Percentiles rank a stretch among this genome's conserved stretches.
These are phyloP conservation scores for Acanthopleura granulata DNA, from an alignment of 2,888 invertebrate genomes.

Conservation along the genomic window DNA sequence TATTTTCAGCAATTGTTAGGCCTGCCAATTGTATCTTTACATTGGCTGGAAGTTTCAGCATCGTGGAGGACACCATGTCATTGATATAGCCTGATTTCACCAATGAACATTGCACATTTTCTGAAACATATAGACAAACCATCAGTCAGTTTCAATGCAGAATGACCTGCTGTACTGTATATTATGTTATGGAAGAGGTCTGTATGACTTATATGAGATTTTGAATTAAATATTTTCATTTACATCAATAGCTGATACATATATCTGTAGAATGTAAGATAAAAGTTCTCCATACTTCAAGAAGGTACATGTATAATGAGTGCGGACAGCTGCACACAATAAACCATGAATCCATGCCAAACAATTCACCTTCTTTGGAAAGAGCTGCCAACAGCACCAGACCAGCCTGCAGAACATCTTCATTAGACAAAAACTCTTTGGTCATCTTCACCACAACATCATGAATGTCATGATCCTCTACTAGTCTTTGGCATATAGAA, in stretches of 20 bases:
- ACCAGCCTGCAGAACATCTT: not conserved
- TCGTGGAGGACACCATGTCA: slow-evolving; percentile 19
- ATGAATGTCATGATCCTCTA: not conserved
- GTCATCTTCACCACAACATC: not conserved
- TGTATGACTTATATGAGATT: too few species aligned
- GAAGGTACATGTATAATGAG: too few species aligned
- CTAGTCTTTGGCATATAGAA: not conserved
- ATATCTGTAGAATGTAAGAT: too few species aligned
- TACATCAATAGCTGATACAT: too few species aligned
- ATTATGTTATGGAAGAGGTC: too few species aligned
- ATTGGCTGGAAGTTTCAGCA: slow-evolving; percentile 10
- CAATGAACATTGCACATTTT: slow-evolving; percentile 31
- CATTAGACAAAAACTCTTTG: not conserved
- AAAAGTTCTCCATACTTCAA: too few species aligned
- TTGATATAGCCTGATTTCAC: slow-evolving; percentile 38
- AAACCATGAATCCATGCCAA: too few species aligned
- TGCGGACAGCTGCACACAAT: too few species aligned
- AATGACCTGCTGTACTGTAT: too few species aligned
- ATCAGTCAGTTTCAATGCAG: not conserved
- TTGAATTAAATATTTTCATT: too few species aligned
- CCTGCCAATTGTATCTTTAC: slow-evolving; percentile 4
- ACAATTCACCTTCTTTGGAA: not conserved
- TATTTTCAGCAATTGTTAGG: not conserved
- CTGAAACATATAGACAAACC: slow-evolving; percentile 26
- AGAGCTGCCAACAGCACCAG: not conserved